Conservation (phyloP, 2,113 vertebrate genomes). For the Oophaga pumilio region DNA sequence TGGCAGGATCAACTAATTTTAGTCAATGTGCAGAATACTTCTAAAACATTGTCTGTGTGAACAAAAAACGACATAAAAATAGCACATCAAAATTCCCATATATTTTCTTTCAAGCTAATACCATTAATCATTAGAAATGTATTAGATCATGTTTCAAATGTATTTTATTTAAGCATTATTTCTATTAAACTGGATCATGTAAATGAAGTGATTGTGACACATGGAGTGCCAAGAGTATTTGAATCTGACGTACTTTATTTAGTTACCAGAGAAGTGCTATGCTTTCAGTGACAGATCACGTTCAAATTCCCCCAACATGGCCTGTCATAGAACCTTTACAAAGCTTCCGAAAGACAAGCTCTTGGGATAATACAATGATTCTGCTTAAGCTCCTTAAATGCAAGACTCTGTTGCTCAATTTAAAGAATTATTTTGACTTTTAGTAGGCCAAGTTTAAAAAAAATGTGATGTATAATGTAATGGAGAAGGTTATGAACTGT, state of each 20-base stretch:
- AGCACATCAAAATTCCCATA: not conserved
- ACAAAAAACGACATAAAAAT: not conserved
- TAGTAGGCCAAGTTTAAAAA: not conserved
- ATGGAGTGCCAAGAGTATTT: constrained; percentile 42
- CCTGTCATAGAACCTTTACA: constrained; percentile 38
- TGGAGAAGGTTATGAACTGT: not conserved
- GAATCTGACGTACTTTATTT: constrained; percentile 43
- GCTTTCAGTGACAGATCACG: constrained; percentile 49
- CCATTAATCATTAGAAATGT: constrained; percentile 31
- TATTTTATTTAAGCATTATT: constrained; percentile 42
- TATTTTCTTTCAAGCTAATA: constrained; percentile 6
- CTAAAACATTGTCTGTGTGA: not conserved
- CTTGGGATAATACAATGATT: constrained; percentile 48
- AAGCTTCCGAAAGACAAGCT: constrained; percentile 35
- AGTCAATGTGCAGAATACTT: not conserved
- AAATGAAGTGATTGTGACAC: constrained; percentile 49
- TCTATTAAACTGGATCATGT: constrained; percentile 43
- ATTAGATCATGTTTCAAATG: constrained; percentile 1
- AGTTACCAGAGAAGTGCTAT: constrained; percentile 45
- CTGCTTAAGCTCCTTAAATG: constrained; percentile 28
- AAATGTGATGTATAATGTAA: not conserved
- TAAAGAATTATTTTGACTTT: constrained; percentile 2
- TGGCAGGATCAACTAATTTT: not conserved
- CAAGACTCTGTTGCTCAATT: constrained; percentile 1
- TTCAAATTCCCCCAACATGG: constrained; percentile 49